phyloP scores from a whole-genome alignment of 1,140 invertebrate species.

The Sesamia nonagrioides region DNA sequence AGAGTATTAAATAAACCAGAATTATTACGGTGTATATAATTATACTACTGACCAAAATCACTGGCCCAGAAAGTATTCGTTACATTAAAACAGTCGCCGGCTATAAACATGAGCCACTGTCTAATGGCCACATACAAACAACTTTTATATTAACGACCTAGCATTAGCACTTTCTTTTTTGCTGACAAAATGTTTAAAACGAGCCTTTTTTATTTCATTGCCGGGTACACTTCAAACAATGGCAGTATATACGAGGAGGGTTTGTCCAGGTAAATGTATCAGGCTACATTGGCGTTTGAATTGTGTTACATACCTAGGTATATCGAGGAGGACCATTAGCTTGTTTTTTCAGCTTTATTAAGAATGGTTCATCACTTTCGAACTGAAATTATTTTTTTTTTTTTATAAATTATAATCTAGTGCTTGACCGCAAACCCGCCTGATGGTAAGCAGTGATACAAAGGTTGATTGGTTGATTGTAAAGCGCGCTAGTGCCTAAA shows the following conservation, averaged over 20 bases:
- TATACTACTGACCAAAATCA: conserved; percentile 4
- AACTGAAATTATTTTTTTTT: no score
- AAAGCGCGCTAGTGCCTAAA: no score
- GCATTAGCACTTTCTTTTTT: conserved; percentile 49
- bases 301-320: background rate
- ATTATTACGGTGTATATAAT: background rate
- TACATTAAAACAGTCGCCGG: background rate
- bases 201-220: conserved; percentile 23
- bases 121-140: conserved; percentile 42
- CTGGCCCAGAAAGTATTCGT: conserved; percentile 12
- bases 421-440: no score
- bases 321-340: no score
- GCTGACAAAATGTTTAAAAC: conserved; percentile 14
- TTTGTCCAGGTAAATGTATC: background rate
- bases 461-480: no score
- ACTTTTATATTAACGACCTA: conserved; percentile 44
- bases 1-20: background rate
- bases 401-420: no score
- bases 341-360: no score
- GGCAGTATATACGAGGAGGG: background rate
- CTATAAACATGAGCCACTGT: conserved; percentile 34
- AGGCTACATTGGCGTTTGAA: conserved; percentile 1
- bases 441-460: no score
- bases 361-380: no score
- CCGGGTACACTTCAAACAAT: conserved; percentile 6